These are phyloP conservation scores for Mythimna impura DNA, from an alignment of 2,888 invertebrate species.

Conservation along the genomic window DNA sequence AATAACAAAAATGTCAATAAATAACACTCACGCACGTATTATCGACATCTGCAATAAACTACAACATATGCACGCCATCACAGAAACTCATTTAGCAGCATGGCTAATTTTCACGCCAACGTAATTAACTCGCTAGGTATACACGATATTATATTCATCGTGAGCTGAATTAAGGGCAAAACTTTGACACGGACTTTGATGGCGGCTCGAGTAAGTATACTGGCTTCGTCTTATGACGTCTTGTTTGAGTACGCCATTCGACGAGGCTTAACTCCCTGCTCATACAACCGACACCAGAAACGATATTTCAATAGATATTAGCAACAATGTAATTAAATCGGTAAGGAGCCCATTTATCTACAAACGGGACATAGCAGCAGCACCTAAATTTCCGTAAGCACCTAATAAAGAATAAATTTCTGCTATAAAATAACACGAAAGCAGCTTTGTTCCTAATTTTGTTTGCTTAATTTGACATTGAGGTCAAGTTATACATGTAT, in stretches of 20 bases:
- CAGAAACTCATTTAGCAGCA: constrained; percentile 72
- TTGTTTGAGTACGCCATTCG: constrained; percentile 58
- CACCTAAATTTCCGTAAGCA: constrained; percentile 37
- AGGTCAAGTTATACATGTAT: constrained; percentile 57
- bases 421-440: constrained; percentile 55
- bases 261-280: constrained; percentile 33
- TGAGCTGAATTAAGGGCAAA: constrained; percentile 80
- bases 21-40: constrained; percentile 43
- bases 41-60: constrained; percentile 57
- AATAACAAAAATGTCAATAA: constrained; percentile 51
- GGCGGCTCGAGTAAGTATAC: constrained; percentile 69
- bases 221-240: constrained; percentile 66
- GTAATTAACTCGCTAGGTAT: constrained; percentile 78
- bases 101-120: constrained; percentile 76
- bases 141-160: constrained; percentile 81
- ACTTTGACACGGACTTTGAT: constrained; percentile 77
- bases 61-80: constrained; percentile 62
- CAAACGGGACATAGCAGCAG: constrained; percentile 25
- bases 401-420: constrained; percentile 48
- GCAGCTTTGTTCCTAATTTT: constrained; percentile 57
- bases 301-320: constrained; percentile 28
- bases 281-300: constrained; percentile 21
- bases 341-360: constrained; percentile 25
- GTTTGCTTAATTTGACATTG: constrained; percentile 60
- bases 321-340: constrained; percentile 29